Evolutionary conservation across 2,888 invertebrate species (phyloP), one percentile per base, ranked within the genome.

Genomic region (Eristalis arbustorum): DNA sequence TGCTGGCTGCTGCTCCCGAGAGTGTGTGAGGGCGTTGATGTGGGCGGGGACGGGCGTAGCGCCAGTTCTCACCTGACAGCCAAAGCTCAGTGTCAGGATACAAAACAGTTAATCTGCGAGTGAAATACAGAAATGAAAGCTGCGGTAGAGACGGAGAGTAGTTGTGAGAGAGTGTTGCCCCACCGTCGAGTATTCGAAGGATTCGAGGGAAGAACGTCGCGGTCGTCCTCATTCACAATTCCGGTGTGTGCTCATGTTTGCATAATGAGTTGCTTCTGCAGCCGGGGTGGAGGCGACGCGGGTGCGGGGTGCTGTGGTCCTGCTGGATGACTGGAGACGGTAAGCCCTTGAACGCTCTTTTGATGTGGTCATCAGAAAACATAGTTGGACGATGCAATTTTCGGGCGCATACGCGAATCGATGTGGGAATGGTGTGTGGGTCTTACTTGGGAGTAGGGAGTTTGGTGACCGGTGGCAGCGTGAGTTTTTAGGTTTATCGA

Each of bases 61-160:
- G 64, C 18, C 42, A 31, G 34, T 56, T 23, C 81, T 77, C 13
- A 77, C 77, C 56, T 82, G 85, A 85, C 85, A 82, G 66, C 73
- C 69, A 82, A 82, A 85, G 77, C 85, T 85, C 85, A 82, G 81
- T 69, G 77, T 85, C 73, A 73, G 69, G 76, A 40, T 77, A 63
- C 66, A 42, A 25, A 59, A 59, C 40, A 66, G 77, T 82, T 82
- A 77, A 78, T 78, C 82, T 85, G 25, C 34, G 66, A 78, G 71
- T 66, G 66, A 77, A 71, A 80, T 31, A 77, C 64, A 74, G 77
- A 85, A 64, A 75, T 67, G 42, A 59, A 28, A 28, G 78, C 25
- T 10, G 61, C 22, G 42, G 77, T 67, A 49, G 63, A 11, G 57
- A 42, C 49, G n/a, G n/a, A n/a, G n/a, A 49, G 49, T 18, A 49